Percentiles rank a stretch among this genome's conserved stretches.
Evolutionary conservation across 2,113 vertebrate genomes (phyloP).

Genomic region (Pangasianodon gigas): DNA sequence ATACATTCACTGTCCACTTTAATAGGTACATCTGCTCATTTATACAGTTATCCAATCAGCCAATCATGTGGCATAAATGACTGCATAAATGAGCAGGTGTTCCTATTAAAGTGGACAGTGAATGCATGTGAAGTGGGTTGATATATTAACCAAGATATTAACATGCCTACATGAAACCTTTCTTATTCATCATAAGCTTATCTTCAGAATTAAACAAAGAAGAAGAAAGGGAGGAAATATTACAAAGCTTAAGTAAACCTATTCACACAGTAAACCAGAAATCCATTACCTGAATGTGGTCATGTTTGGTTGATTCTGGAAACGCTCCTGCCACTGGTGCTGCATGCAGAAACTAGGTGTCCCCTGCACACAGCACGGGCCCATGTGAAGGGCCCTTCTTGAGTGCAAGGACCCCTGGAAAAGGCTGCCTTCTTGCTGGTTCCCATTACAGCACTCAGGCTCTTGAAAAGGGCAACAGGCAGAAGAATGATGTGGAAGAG

Average conservation of each 20-base stretch:
- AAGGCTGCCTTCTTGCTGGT: conserved; percentile 79
- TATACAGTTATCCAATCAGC: no score
- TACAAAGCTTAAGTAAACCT: background rate
- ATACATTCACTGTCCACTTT: no score
- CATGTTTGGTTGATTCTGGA: conserved; percentile 82
- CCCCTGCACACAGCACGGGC: conserved; percentile 80
- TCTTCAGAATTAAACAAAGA: background rate
- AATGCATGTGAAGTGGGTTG: no score
- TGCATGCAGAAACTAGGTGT: conserved; percentile 80
- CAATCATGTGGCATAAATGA: no score
- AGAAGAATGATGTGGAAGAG: conserved; percentile 54
- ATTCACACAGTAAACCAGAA: background rate
- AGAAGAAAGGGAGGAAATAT: background rate
- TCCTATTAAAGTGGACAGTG: no score
- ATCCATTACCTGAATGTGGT: conserved; percentile 80
- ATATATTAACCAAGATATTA: background rate
- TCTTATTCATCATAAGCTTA: background rate
- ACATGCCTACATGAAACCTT: background rate
- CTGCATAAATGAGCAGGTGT: no score
- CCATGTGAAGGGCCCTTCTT: conserved; percentile 71
- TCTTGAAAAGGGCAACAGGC: conserved; percentile 80
- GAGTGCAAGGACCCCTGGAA: conserved; percentile 70
- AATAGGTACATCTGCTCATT: no score
- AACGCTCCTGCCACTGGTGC: conserved; percentile 87
- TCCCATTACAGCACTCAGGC: conserved; percentile 73